Evolutionary conservation across 2,888 invertebrate genomes (phyloP).

Genomic region (Drosophila stalkeri): DNA sequence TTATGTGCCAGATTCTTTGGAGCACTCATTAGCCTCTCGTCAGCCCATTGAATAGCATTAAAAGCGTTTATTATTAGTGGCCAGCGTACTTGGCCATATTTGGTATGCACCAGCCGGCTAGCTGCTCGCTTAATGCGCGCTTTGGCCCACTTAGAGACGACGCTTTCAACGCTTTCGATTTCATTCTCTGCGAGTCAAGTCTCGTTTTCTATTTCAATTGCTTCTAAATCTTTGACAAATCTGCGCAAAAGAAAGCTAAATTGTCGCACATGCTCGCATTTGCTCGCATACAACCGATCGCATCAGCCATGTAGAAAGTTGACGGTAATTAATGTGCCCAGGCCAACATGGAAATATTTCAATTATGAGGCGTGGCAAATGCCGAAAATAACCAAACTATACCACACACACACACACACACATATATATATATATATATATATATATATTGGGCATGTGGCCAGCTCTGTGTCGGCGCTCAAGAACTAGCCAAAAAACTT

Average conservation of each 20-base stretch:
- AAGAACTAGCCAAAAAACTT: conserved; percentile 52
- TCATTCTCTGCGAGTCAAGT: conserved; percentile 64
- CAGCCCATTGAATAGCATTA: conserved; percentile 60
- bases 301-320: conserved; percentile 76
- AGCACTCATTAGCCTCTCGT: conserved; percentile 32
- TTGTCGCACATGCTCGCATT: conserved; percentile 55
- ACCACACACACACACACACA: background rate
- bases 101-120: conserved; percentile 65
- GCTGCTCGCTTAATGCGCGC: conserved; percentile 69
- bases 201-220: conserved; percentile 78
- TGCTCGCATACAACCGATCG: conserved; percentile 46
- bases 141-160: conserved; percentile 72
- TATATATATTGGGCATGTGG: conserved; percentile 19
- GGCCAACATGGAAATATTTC: conserved; percentile 32
- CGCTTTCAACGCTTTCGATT: conserved; percentile 76
- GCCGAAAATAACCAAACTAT: conserved; percentile 34
- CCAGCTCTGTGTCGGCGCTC: conserved; percentile 3
- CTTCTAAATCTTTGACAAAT: conserved; percentile 74
- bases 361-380: conserved; percentile 24
- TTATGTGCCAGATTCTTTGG: conserved; percentile 70
- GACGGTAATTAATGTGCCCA: conserved; percentile 68
- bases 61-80: conserved; percentile 56
- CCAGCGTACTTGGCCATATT: conserved; percentile 60
- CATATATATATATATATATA: background rate
- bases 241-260: conserved; percentile 70